Conservation (phyloP, 92 coral and sea anemone species). For the Zoanthus sociatus region DNA sequence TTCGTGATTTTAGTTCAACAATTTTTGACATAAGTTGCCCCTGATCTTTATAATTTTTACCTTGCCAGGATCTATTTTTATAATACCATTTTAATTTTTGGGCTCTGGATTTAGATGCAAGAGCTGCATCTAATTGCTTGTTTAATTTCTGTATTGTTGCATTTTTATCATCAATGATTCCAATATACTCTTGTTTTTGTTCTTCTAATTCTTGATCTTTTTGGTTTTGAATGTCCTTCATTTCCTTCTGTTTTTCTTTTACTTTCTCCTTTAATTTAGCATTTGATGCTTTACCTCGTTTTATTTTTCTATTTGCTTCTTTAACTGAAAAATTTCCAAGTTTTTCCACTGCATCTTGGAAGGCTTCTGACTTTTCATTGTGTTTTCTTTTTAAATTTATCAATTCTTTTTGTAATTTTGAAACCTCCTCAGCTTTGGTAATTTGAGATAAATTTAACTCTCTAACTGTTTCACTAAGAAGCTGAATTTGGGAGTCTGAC, state of each 20-base stretch:
- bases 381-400: slow-evolving; percentile 4
- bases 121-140: slow-evolving; percentile 14
- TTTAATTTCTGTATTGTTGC: slow-evolving; percentile 2
- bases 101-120: not conserved
- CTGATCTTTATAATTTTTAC: slow-evolving; percentile 12
- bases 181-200: slow-evolving; percentile 10
- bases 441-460: not conserved
- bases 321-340: slow-evolving; percentile 8
- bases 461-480: slow-evolving; percentile 21
- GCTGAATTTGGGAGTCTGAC: slow-evolving; percentile 27
- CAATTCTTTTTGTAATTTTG: slow-evolving; percentile 21
- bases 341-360: slow-evolving; percentile 12
- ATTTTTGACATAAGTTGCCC: slow-evolving; percentile 38
- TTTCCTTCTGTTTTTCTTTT: not conserved
- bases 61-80: not conserved
- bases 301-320: not conserved
- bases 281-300: not conserved
- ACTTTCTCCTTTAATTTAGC: slow-evolving; percentile 1
- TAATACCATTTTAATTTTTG: slow-evolving; percentile 10
- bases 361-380: not conserved
- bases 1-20: slow-evolving; percentile 19
- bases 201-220: slow-evolving; percentile 10
- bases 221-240: slow-evolving; percentile 1
- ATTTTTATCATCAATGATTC: slow-evolving; percentile 17
- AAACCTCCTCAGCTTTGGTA: slow-evolving; percentile 15